These are phyloP conservation scores for Valencia hispanica DNA, from an alignment of 2,797 vertebrate genomes.

Conservation along the genomic window DNA sequence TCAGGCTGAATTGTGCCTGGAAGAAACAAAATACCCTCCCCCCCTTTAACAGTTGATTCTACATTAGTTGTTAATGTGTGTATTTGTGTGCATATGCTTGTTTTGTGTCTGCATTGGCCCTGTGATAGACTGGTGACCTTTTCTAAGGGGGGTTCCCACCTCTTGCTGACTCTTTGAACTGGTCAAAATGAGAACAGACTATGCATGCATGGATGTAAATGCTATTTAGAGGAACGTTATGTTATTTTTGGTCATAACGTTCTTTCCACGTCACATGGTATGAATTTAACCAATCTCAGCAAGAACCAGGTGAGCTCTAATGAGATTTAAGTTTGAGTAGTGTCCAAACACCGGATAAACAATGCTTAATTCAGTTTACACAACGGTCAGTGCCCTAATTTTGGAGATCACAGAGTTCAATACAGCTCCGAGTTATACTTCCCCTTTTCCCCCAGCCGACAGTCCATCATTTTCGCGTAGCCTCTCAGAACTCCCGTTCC, in stretches of 20 bases:
- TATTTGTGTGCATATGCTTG: not conserved
- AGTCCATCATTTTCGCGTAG: conserved; percentile 29
- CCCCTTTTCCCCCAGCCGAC: conserved; percentile 23
- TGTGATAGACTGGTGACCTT: not conserved
- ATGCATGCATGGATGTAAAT: not conserved
- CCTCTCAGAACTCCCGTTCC: conserved; percentile 41
- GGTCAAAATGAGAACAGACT: not conserved
- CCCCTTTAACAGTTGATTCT: not conserved
- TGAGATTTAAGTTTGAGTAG: conserved; percentile 46
- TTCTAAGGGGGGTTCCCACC: not conserved
- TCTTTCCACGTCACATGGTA: conserved; percentile 25
- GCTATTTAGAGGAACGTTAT: conserved; percentile 8
- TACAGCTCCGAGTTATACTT: conserved; percentile 26
- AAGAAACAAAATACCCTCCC: too few species aligned
- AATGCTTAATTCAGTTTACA: conserved; percentile 46
- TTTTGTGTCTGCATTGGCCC: not conserved
- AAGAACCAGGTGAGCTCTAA: conserved; percentile 23
- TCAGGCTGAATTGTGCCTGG: too few species aligned
- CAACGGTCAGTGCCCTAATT: conserved; percentile 29
- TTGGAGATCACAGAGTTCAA: conserved; percentile 51
- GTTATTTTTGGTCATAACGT: conserved; percentile 23
- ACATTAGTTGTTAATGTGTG: not conserved
- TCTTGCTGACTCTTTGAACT: not conserved
- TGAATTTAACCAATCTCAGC: conserved; percentile 22
- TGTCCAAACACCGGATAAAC: conserved; percentile 53